Evolutionary conservation across 2,113 vertebrate species (phyloP).

Genomic region (Isurus oxyrinchus): DNA sequence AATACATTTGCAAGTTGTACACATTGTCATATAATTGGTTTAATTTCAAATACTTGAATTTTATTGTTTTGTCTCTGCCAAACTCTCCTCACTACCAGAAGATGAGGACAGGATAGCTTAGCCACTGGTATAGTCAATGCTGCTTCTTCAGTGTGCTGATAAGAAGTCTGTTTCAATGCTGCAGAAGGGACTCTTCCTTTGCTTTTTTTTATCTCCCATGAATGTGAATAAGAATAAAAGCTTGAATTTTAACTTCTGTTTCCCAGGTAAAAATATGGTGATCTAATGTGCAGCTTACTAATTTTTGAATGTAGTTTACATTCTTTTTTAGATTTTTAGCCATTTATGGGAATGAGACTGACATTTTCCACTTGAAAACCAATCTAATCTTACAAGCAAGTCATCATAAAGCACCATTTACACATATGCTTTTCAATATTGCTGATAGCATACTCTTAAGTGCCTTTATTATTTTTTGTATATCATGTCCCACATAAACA

Average conservation of each 20-base stretch:
- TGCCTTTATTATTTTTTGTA: slow-evolving; percentile 50
- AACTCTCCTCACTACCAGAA: background rate
- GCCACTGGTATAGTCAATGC: background rate
- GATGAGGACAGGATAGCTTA: no score
- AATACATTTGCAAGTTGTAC: background rate
- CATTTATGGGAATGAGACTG: background rate
- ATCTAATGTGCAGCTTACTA: background rate
- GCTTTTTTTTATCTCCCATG: background rate
- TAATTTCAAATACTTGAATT: slow-evolving; percentile 6
- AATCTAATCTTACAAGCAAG: background rate
- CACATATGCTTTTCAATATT: slow-evolving; percentile 18
- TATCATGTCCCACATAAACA: slow-evolving; percentile 41
- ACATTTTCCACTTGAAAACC: background rate
- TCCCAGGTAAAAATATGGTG: background rate
- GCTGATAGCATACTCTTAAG: slow-evolving; percentile 47
- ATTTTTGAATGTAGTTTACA: background rate
- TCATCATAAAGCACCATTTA: background rate
- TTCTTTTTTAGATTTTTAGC: background rate
- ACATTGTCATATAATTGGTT: background rate
- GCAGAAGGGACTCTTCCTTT: background rate
- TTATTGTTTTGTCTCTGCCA: background rate
- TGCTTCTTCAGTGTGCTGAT: background rate
- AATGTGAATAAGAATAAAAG: background rate
- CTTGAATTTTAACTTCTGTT: background rate
- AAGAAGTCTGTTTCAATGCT: background rate